Percentiles rank a stretch among this genome's conserved stretches.
Evolutionary conservation across 2,113 vertebrate genomes (phyloP).

Genomic region (Rattus norvegicus): GRCr8 NC_086024.1:44054501-44055000

Average conservation of each 20-base stretch:
- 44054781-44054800: background rate
- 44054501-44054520: background rate
- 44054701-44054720: background rate
- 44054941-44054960: slow-evolving; percentile 53
- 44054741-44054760: background rate
- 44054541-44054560: slow-evolving; percentile 58
- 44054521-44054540: background rate
- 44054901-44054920: slow-evolving; percentile 11
- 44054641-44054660: background rate
- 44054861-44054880: background rate
- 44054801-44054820: background rate
- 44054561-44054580: slow-evolving; percentile 6
- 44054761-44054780: fast-evolving
- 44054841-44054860: background rate
- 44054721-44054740: background rate
- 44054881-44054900: background rate
- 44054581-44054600: slow-evolving; percentile 53
- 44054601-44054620: background rate
- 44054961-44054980: slow-evolving; percentile 58
- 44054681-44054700: background rate
- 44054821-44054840: background rate
- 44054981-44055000: slow-evolving; percentile 59
- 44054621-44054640: background rate
- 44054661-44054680: background rate
- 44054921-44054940: slow-evolving; percentile 46